Evolutionary conservation across 64 coral and sea anemone genomes (phyloP), one percentile per base, ranked within the genome.

Genomic region (Platygyra sinensis): DNA sequence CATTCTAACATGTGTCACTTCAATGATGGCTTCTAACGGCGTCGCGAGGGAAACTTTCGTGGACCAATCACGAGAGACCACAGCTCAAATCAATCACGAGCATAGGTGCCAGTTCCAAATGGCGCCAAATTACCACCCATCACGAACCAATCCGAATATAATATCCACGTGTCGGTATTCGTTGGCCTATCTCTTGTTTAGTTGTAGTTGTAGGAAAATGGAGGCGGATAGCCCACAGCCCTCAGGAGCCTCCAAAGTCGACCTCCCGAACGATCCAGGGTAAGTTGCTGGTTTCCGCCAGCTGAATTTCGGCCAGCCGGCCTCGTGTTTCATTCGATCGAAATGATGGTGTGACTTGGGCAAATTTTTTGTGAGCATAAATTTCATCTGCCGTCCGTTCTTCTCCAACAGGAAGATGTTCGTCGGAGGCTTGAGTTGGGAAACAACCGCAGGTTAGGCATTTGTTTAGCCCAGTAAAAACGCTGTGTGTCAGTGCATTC

Each of bases 181-280:
- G 95, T 94, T 89, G 77, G 88, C 82, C 88, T 86, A 91, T 80
- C 88, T 89, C 67, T 75, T 93, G 95, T 94, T 88, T 97, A 97
- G 95, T 94, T 91, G 95, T 97, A 97, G 95, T 97, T 94, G 87
- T 97, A 97, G 95, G 76, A 93, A 92, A 97, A 97, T 97, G 95
- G 95, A 97, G 95, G 95, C 91, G 75, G 93, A 91, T 62, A 90
- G 75, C 77, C 89, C 82, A 92, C 51, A 87, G 88, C 87, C 95
- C 95, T 79, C 91, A 31, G 84, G 74, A 78, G 86, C 84, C 95
- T 91, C 95, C 87, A 97, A 97, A 88, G 60, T 67, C 92, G 95
- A 97, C 80, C 90, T 87, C 90, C 90, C 76, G 79, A 97, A 97
- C 88, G 95, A 97, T 84, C 95, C 95, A 59, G 95, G 95, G 95